A percentile compares a stretch with the other conserved stretches of the same genome.
Evolutionary conservation across 1,140 invertebrate genomes (phyloP).

Genomic region (Pseudomyrmex concolor): DNA sequence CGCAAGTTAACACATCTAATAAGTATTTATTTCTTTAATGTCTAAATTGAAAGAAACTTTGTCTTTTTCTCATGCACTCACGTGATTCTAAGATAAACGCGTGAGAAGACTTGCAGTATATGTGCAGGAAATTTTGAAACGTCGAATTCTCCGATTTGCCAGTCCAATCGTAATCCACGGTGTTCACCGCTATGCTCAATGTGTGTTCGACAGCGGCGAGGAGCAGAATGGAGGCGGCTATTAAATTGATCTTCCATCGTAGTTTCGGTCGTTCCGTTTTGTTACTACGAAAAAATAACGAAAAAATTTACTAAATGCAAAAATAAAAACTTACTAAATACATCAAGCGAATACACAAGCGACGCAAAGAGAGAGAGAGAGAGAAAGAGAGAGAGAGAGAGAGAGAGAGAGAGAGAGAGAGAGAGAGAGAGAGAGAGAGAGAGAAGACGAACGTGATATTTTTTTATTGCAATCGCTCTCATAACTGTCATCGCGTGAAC

Average conservation of each 20-base stretch:
- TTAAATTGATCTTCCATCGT: conserved; percentile 77
- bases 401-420: background rate
- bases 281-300: conserved; percentile 63
- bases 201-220: conserved; percentile 79
- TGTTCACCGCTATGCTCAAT: conserved; percentile 77
- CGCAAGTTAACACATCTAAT: too few species aligned
- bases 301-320: background rate
- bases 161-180: conserved; percentile 45
- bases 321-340: background rate
- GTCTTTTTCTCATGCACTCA: conserved; percentile 54
- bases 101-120: conserved; percentile 76
- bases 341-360: background rate
- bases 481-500: conserved; percentile 35
- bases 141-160: conserved; percentile 65
- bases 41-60: background rate
- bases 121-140: conserved; percentile 75
- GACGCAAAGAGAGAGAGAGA: too few species aligned
- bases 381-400: background rate
- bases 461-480: conserved; percentile 17
- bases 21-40: too few species aligned
- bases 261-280: conserved; percentile 71
- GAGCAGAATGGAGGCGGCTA: conserved; percentile 71
- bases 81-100: conserved; percentile 76
- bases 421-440: background rate
- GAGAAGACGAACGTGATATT: background rate